A percentile compares a stretch with the other conserved stretches of the same genome.
These are phyloP conservation scores for Shinisaurus crocodilurus DNA, from an alignment of 2,113 vertebrate genomes.

Conservation along the genomic window DNA sequence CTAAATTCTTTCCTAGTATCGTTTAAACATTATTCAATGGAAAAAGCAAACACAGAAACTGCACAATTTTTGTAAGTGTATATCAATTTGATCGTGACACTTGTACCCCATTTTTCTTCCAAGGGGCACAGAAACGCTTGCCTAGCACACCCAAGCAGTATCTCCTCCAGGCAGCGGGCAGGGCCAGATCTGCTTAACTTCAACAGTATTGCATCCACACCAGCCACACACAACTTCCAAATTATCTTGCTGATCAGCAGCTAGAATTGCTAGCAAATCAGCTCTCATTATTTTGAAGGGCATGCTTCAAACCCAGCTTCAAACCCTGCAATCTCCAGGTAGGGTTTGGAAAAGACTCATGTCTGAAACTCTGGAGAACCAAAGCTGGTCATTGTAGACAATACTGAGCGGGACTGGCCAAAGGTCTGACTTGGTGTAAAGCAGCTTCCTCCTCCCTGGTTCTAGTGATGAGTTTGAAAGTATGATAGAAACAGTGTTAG, in stretches of 20 bases:
- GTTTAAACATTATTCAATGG: not conserved
- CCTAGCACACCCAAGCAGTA: not conserved
- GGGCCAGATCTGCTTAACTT: not conserved
- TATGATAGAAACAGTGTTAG: not conserved
- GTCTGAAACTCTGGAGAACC: too few relatives aligned
- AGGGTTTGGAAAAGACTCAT: not conserved
- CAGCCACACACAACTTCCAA: not conserved
- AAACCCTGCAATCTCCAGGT: not conserved
- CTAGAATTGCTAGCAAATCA: not conserved
- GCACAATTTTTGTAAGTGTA: not conserved
- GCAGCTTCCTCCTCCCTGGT: not conserved
- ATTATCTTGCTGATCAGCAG: not conserved
- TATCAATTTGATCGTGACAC: not conserved
- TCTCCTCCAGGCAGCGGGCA: not conserved
- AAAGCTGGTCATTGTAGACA: not conserved
- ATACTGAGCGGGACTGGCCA: not conserved
- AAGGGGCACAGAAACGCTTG: not conserved
- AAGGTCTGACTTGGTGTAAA: not conserved
- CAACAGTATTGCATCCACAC: not conserved
- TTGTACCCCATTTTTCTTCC: not conserved
- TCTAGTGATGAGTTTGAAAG: not conserved
- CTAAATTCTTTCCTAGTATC: not conserved
- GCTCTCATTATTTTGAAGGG: not conserved
- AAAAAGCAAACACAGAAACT: not conserved
- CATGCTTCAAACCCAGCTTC: not conserved